phyloP scores from a whole-genome alignment of 2,888 invertebrate genomes.

The Acanthococcus lagerstroemiae region DNA sequence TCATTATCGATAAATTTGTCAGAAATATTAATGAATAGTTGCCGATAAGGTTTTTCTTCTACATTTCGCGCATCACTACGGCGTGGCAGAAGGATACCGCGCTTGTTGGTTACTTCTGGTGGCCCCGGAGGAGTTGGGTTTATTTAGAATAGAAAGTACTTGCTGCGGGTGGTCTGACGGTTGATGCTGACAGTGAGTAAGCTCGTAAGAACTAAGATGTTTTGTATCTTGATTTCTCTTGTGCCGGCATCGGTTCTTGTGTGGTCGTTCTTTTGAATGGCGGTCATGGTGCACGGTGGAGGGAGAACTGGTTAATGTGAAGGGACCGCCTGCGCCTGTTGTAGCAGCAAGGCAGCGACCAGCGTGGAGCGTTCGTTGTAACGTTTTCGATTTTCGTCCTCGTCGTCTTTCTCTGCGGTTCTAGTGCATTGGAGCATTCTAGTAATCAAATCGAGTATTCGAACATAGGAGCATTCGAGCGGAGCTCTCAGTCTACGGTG shows the following conservation, averaged over 20 bases:
- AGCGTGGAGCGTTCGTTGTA: too few species aligned
- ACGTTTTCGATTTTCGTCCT: too few species aligned
- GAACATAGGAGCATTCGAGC: too few species aligned
- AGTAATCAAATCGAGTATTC: too few species aligned
- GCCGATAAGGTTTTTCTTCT: too few species aligned
- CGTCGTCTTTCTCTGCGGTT: too few species aligned
- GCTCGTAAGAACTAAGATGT: conserved; percentile 21
- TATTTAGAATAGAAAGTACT: conserved; percentile 30
- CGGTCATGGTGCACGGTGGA: conserved; percentile 21
- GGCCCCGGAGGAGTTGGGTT: conserved; percentile 12
- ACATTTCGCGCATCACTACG: neutral
- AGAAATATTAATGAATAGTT: neutral
- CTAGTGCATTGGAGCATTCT: too few species aligned
- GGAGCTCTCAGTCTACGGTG: too few species aligned
- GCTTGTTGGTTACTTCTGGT: neutral
- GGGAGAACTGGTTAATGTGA: conserved; percentile 27
- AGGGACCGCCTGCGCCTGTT: conserved; percentile 21
- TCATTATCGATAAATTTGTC: neutral
- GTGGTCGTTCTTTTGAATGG: conserved; percentile 30
- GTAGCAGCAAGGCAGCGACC: too few species aligned
- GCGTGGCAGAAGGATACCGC: neutral
- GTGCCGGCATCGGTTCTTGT: conserved; percentile 15
- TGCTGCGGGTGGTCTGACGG: conserved; percentile 31
- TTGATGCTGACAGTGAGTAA: conserved; percentile 31
- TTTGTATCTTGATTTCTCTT: conserved; percentile 30